These are phyloP conservation scores for Loriculus beryllinus DNA, from an alignment of 2,797 vertebrate species.

Conservation along the genomic window DNA sequence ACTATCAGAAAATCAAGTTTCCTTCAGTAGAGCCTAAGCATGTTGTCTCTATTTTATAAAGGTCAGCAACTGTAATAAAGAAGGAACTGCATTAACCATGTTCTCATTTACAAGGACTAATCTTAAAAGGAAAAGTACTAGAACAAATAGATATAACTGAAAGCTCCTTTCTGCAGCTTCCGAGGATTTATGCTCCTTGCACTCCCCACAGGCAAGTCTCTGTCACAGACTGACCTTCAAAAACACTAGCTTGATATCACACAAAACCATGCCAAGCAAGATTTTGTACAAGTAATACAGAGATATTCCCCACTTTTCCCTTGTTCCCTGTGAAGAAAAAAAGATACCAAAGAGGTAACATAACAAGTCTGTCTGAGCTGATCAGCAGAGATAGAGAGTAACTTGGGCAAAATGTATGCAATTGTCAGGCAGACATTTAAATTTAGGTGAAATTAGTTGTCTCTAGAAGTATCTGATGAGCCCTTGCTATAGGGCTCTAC, in stretches of 20 bases:
- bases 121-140: background rate
- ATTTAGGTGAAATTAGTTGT: background rate
- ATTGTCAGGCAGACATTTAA: background rate
- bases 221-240: background rate
- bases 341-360: background rate
- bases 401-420: background rate
- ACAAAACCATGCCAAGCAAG: background rate
- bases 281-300: background rate
- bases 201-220: background rate
- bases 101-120: background rate
- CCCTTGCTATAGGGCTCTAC: background rate
- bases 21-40: background rate
- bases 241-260: background rate
- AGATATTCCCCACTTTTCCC: background rate
- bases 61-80: background rate
- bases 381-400: background rate
- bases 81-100: background rate
- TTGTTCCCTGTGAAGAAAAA: background rate
- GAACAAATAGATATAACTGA: background rate
- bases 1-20: background rate
- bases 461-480: background rate
- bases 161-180: background rate
- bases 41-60: background rate
- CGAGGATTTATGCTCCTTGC: background rate
- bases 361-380: background rate